Evolutionary conservation across 2,113 vertebrate genomes (phyloP).

Genomic region (Rhynchopsitta pachyrhyncha): DNA sequence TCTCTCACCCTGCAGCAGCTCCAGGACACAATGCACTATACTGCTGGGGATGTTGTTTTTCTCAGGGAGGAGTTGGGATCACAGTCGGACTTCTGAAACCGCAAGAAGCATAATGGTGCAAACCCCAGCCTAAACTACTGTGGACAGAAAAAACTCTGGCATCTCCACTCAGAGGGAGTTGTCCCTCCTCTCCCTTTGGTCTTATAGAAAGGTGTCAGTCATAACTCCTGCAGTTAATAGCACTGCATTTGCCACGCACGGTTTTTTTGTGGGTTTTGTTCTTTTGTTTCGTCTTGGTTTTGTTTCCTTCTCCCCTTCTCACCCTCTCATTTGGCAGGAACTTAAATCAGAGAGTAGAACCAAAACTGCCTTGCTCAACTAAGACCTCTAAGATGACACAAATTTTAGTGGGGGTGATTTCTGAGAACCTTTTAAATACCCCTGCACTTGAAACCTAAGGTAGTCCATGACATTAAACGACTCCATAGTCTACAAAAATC

Average conservation of each 20-base stretch:
- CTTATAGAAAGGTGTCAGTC: not conserved
- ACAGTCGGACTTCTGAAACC: not conserved
- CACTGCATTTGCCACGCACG: not conserved
- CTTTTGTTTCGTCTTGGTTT: not conserved
- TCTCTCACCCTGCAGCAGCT: not conserved
- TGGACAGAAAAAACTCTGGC: not conserved
- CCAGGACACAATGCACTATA: fast-evolving
- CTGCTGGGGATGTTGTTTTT: not conserved
- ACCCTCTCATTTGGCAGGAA: not conserved
- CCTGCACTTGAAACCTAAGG: not conserved
- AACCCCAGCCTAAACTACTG: not conserved
- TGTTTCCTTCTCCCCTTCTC: not conserved
- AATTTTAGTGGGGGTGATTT: not conserved
- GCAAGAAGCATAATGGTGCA: fast-evolving
- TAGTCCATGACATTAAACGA: fast-evolving
- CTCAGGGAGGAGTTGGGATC: not conserved
- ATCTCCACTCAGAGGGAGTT: fast-evolving
- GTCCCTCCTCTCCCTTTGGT: not conserved
- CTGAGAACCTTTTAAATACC: not conserved
- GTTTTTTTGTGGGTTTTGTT: not conserved
- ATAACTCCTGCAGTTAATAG: not conserved
- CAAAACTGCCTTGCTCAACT: not conserved
- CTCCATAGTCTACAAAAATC: fast-evolving
- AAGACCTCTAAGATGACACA: fast-evolving
- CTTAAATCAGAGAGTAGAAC: not conserved